A percentile compares a stretch with the other conserved stretches of the same genome.
phyloP scores from a whole-genome alignment of 2,888 invertebrate genomes.

The Muschampia plurimacula region DNA sequence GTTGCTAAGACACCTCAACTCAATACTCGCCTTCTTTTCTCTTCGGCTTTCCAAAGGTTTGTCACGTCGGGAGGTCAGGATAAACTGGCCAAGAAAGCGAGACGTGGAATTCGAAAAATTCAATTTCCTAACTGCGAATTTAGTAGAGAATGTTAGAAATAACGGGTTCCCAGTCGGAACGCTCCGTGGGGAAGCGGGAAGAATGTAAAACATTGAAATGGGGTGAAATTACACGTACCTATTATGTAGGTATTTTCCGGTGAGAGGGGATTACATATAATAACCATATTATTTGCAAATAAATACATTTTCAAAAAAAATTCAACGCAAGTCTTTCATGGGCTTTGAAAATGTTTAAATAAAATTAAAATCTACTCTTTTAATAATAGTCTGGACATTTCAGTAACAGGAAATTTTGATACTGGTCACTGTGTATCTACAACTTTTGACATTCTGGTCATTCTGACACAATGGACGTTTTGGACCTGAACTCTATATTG shows the following conservation, averaged over 20 bases:
- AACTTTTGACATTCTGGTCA: no score
- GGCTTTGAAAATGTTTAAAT: no score
- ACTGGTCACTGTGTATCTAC: no score
- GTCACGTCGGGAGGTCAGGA: constrained; percentile 52
- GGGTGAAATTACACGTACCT: constrained; percentile 64
- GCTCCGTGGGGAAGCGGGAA: constrained; percentile 60
- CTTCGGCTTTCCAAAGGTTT: constrained; percentile 30
- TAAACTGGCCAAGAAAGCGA: constrained; percentile 56
- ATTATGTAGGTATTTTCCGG: not conserved
- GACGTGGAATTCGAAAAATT: constrained; percentile 79
- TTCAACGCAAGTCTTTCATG: no score
- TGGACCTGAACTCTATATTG: no score
- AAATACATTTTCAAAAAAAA: no score
- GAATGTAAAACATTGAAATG: constrained; percentile 72
- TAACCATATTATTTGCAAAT: no score
- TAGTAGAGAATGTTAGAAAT: constrained; percentile 76
- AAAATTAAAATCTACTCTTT: no score
- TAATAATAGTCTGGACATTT: no score
- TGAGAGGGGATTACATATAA: not conserved
- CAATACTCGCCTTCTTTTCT: not conserved
- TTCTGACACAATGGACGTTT: no score
- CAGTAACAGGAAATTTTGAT: no score
- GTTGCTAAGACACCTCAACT: constrained; percentile 10
- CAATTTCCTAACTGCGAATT: constrained; percentile 81
- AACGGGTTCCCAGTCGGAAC: constrained; percentile 67